Base-by-base conservation (phyloP, 1,140 invertebrate genomes). In the Drosophila nasuta region DNA sequence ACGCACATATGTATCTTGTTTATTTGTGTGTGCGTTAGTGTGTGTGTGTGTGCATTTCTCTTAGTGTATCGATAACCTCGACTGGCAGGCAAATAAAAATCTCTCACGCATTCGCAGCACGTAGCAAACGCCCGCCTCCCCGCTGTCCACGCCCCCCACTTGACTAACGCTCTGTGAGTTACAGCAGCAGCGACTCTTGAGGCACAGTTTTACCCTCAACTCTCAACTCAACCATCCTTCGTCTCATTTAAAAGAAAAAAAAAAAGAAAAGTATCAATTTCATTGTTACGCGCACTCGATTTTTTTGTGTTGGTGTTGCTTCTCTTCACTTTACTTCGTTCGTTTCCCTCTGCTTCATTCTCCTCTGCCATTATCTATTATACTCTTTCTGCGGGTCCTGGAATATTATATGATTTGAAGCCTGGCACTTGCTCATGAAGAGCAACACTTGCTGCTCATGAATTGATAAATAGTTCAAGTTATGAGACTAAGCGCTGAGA, bases 241-340 rank as follows among this genome's bases (percentile, higher is more conserved):
- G 15, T 45, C 66, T 74, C 75, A 89, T 89, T 88, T 88, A 85
- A 88, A 87, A 58, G 65, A 33, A 56, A 82, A 88, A 38, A 38
- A 38, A 38, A 2, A 87, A 87, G 85, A 38, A 38, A 87, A 87
- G 85, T 89, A 88, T 88, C 85, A 88, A 89, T 88, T 88, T 88
- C 85, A 88, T 88, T 88, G 85, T 88, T 88, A 89, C 85, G 85
- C 81, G 81, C 76, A 76, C 85, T 83, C 81, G 81, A 83, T 83
- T 89, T 73, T 83, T 81, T 65, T 54, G 20, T 25, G 20, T 25
- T 25, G 20, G 3, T 28, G 17, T 46, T 41, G 3, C 20, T 30
- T 41, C 15, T 38, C 43, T 57, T 63, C 45, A 10, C 15, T 35
- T 13, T 3, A 6, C 20, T 25, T 46, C 30, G 41, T n/a, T n/a